Base-by-base conservation (phyloP, 2,113 vertebrate species). In the Halcyon malimbica region DNA sequence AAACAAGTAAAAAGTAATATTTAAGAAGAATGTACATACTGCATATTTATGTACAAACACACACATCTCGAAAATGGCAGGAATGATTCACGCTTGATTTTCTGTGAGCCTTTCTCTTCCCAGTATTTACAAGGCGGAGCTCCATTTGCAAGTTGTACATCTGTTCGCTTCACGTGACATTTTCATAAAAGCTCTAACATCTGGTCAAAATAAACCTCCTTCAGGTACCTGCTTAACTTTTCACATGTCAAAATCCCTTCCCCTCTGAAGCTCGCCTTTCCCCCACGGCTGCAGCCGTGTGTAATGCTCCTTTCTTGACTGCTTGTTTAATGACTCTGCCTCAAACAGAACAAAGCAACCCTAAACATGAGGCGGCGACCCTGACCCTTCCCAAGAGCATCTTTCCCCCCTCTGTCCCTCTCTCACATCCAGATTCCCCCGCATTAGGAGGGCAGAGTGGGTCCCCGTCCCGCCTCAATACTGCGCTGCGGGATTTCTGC, bases 121-220 rank as follows among this genome's bases (percentile, higher is more conserved):
- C 86, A 76, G 87, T 94, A 77, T 97, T 97, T 96, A 94, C 97
- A 95, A 97, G 97, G 98, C 97, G 96, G 97, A 96, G 96, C 87
- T 90, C 96, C 73, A 86, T 97, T 97, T 97, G 97, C 97, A 94
- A 96, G 97, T 97, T 98, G 96, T 97, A 98, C 98, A 99, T 99
- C 99, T 99, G 98, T 98, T 99, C 98, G 76, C 86, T 98, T 98
- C 99, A 99, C 98, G 98, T 99, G 99, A 99, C 98, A 37, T 97
- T 98, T 97, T 97, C 95, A 97, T 91, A 98, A 98, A 98, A 98
- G 98, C 97, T 97, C 97, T 95, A 98, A 99, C 99, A 99, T 99
- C 98, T 99, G 99, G 98, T 98, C 98, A 98, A 99, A 98, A 99
- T 98, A 98, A 98, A 98, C 98, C 98, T 98, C 98, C 97, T 98